Evolutionary conservation across 1,140 invertebrate species (phyloP), one percentile per base, ranked within the genome.

Genomic region (Macrotrachela quadricornifera): DNA sequence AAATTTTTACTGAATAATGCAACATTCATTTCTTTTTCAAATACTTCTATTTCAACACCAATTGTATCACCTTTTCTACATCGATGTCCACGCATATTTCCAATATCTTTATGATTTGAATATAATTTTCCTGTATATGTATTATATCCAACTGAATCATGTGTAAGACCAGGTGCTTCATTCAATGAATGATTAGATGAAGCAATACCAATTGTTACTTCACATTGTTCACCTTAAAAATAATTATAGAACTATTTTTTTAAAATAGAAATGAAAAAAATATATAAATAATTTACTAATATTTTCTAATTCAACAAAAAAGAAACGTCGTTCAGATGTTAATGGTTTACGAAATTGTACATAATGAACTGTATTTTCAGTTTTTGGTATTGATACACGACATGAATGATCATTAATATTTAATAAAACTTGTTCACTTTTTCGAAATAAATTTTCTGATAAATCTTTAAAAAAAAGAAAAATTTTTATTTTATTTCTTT

Each of bases 51-150:
- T 55, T 66, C 59, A 8, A 67, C 39, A 10, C 60, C 63, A 46
- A 67, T 58, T 10, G 59, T 59, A 52, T 69, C 67, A 64, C 65
- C 65, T 59, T 61, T 59, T 18, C 51, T 40, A 57, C 59, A 63
- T 57, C 61, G 59, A 41, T 62, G 59, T 18, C 63, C 66, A 16
- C 53, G 45, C 21, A 60, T 59, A 56, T 66, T 62, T 10, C 62
- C 63, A 48, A 62, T 56, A 49, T 41, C 48, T 45, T 57, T 59
- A 18, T 56, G 57, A 56, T 64, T 67, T 42, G 57, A 61, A 49
- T 61, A 64, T 51, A 66, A 55, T 48, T 59, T 58, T 0, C 66
- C 66, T 55, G 62, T 60, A 45, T 59, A 57, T 12, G 66, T 67
- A 18, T 59, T 42, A 57, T 62, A 68, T 1, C 66, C 66, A 21